phyloP scores from a whole-genome alignment of 2,797 vertebrate genomes.

The Lutra lutra region DNA sequence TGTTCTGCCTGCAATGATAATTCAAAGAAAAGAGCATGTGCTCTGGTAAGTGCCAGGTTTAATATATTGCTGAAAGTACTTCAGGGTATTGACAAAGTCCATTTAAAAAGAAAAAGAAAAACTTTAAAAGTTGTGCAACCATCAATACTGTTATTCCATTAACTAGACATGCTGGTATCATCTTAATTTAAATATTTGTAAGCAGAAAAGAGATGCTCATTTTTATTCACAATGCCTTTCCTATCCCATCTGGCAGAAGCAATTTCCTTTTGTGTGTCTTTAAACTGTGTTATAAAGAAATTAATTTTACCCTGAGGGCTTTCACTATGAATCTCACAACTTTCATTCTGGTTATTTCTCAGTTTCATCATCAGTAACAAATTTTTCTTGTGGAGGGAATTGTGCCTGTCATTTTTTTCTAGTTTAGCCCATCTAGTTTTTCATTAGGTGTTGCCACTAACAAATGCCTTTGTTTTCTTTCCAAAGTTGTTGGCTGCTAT shows the following conservation, averaged over 20 bases:
- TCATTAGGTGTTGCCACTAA: conserved; percentile 59
- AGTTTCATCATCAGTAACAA: conserved; percentile 75
- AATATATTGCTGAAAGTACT: conserved; percentile 57
- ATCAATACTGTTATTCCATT: conserved; percentile 66
- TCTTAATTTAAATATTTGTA: conserved; percentile 77
- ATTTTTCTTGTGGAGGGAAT: conserved; percentile 58
- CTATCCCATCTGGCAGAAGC: conserved; percentile 76
- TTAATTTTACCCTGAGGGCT: conserved; percentile 77
- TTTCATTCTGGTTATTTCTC: conserved; percentile 76
- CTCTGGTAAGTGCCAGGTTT: conserved; percentile 41
- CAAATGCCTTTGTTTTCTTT: conserved; percentile 59
- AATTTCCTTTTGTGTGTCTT: conserved; percentile 79
- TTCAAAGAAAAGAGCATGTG: conserved; percentile 44
- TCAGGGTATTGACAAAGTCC: conserved; percentile 48
- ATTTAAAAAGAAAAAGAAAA: conserved; percentile 67
- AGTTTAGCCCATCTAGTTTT: conserved; percentile 61
- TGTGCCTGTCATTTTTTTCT: conserved; percentile 72
- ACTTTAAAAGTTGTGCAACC: conserved; percentile 31
- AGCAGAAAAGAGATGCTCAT: conserved; percentile 70
- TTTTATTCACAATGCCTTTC: conserved; percentile 74
- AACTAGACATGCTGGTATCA: conserved; percentile 43
- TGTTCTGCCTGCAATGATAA: background rate
- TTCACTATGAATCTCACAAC: conserved; percentile 73
- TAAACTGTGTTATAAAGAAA: conserved; percentile 79
- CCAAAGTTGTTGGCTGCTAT: conserved; percentile 62